Conservation (phyloP, 2,888 invertebrate genomes). For the Shargacucullia verbasci region DNA sequence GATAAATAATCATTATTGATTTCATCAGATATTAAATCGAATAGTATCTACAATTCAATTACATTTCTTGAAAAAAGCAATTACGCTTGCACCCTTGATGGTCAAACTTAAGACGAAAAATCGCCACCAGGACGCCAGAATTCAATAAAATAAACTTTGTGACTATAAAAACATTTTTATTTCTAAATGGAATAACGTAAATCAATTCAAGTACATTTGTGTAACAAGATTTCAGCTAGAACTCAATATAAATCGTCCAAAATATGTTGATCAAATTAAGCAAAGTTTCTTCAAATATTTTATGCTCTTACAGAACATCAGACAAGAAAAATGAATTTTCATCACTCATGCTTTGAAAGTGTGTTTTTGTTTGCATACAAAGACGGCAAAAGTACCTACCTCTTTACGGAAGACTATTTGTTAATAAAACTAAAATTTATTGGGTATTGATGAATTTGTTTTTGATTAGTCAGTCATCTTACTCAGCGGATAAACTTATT, state of each 20-base stretch:
- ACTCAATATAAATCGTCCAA: neutral
- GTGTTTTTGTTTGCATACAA: too few relatives aligned
- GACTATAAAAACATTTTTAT: neutral
- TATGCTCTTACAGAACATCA: neutral
- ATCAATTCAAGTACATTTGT: neutral
- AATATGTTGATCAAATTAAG: neutral
- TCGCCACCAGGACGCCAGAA: neutral
- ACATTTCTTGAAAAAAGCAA: neutral
- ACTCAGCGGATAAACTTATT: too few relatives aligned
- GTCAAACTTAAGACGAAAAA: too few relatives aligned
- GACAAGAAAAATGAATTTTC: neutral
- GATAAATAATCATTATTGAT: too few relatives aligned
- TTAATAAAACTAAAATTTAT: too few relatives aligned
- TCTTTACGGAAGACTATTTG: too few relatives aligned
- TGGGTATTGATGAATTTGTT: too few relatives aligned
- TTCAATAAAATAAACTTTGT: too few relatives aligned
- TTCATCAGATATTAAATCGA: too few relatives aligned
- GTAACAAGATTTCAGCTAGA: neutral
- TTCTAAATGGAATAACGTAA: neutral
- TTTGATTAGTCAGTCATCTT: too few relatives aligned
- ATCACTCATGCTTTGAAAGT: too few relatives aligned
- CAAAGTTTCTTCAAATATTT: neutral
- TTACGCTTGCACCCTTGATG: neutral
- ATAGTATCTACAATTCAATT: neutral
- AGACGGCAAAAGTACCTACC: too few relatives aligned